Conservation (phyloP, 2,113 vertebrate genomes). For the Odontophorus gujanensis region DNA sequence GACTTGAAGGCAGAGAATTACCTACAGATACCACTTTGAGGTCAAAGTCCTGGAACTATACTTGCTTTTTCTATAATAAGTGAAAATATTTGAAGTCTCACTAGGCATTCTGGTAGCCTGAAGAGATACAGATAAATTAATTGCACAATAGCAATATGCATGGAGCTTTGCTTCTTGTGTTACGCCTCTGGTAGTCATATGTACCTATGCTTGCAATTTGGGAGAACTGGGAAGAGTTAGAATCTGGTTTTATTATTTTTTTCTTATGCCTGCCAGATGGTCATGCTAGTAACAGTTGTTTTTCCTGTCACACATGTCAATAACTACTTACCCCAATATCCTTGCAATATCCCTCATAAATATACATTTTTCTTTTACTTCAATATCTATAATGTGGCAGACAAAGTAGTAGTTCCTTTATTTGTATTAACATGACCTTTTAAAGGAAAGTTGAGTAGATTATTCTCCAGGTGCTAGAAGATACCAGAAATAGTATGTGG, state of each 20-base stretch:
- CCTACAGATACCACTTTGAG: slow-evolving; percentile 42
- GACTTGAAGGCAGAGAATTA: slow-evolving; percentile 41
- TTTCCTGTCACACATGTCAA: neutral
- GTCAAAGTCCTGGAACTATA: slow-evolving; percentile 4
- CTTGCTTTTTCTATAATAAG: slow-evolving; percentile 44
- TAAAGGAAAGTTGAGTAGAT: neutral
- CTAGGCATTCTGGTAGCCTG: neutral
- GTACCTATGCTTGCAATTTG: neutral
- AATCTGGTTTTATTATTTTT: neutral
- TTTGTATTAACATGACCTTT: neutral
- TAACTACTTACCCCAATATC: neutral
- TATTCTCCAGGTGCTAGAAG: neutral
- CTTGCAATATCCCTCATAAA: neutral
- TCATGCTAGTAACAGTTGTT: neutral
- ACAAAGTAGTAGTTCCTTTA: neutral
- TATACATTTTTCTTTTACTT: neutral
- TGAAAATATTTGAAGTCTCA: neutral
- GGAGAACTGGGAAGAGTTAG: neutral
- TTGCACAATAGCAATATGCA: neutral
- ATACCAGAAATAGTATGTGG: rapidly evolving
- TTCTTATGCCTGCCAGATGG: neutral
- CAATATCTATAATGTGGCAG: no score
- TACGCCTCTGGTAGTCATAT: neutral
- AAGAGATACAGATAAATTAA: slow-evolving; percentile 46
- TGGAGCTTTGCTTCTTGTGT: neutral